Base-by-base conservation (phyloP, 1,140 invertebrate species). In the Lepidurus apus region DNA sequence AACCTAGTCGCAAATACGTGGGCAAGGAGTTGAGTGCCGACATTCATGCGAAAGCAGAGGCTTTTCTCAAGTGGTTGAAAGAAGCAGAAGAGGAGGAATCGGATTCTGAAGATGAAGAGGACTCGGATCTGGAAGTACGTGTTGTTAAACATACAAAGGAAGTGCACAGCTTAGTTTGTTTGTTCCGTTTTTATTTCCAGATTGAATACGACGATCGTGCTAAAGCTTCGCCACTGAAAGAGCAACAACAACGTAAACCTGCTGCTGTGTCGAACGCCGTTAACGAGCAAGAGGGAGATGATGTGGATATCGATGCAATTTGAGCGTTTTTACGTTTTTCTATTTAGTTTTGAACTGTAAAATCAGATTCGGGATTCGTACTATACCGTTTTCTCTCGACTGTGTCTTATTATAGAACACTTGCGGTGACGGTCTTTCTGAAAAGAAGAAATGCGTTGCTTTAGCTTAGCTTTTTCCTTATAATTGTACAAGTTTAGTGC, bases 61-160 rank as follows among this genome's bases (percentile, higher is more conserved):
- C 95, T 53, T 98, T 99, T 85, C 90, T 99, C 10, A 95, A 92
- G 82, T 99, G 98, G 98, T 89, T 99, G 73, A 91, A 95, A 85
- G 95, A 99, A 86, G 97, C 98, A 78, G 96, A 98, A 82, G 96
- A 97, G 85, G 95, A 98, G 84, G 92, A 93, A 77, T 90, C 89
- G 43, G 90, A 90, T 17, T 90, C 91, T 42, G 89, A 89, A 7
- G 89, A 91, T 26, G 91, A 92, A 75, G 90, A 90, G 78, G 89
- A 89, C 83, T 89, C 90, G 81, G 91, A 92, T 82, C 86, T 91
- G 34, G 89, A 91, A 84, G 89, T 89, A 82, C 84, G 80, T 75
- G 11, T 65, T 80, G 3, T 34, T 34, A 34, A 34, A 21, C n/a
- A 44, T 65, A 21, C 43, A 17, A 9, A n/a, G 5, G 2, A 43